These are phyloP conservation scores for Halictus rubicundus DNA, from an alignment of 1,140 invertebrate species.

Conservation along the genomic window DNA sequence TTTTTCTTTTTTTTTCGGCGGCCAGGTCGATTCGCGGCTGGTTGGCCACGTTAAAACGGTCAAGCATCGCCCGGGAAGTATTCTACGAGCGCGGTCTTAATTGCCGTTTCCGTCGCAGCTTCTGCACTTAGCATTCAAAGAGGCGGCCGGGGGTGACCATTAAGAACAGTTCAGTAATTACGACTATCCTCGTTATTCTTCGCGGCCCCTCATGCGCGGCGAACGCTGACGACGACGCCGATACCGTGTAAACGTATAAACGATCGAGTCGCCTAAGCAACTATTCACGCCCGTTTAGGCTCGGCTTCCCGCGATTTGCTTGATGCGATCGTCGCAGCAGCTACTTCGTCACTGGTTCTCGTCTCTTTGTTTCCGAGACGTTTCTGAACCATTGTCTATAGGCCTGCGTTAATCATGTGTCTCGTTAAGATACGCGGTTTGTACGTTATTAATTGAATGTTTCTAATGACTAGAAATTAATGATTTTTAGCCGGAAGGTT, in stretches of 20 bases:
- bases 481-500: too few species aligned
- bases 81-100: slow-evolving; percentile 24
- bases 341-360: not conserved
- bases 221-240: slow-evolving; percentile 9
- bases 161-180: slow-evolving; percentile 24
- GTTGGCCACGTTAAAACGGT: not conserved
- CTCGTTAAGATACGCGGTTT: too few species aligned
- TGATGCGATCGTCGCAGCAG: too few species aligned
- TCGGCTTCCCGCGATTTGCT: not conserved
- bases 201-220: not conserved
- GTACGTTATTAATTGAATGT: too few species aligned
- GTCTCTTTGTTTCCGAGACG: slow-evolving; percentile 1
- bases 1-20: not conserved
- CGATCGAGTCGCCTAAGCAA: not conserved
- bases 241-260: slow-evolving; percentile 22
- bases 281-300: not conserved
- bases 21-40: not conserved
- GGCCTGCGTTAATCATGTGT: too few species aligned
- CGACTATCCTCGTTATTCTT: slow-evolving; percentile 35
- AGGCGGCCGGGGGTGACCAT: not conserved
- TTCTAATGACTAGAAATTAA: too few species aligned
- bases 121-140: slow-evolving; percentile 12
- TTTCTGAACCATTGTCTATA: too few species aligned
- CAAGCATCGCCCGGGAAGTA: not conserved
- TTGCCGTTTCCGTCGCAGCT: slow-evolving; percentile 27